Conservation (phyloP, 2,113 vertebrate species). For the Meriones unguiculatus region DNA sequence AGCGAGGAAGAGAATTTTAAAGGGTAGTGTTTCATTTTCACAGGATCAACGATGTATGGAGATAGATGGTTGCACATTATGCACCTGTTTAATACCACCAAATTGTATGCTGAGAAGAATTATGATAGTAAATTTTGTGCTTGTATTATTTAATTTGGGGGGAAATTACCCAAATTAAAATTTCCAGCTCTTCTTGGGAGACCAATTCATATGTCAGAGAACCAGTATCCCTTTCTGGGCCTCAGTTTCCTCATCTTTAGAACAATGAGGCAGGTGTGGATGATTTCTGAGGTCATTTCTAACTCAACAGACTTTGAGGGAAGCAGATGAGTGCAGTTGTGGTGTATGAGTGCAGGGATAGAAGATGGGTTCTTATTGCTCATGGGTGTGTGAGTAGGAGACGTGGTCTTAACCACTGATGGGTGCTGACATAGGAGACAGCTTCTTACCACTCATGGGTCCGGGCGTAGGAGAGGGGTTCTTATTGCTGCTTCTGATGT, state of each 20-base stretch:
- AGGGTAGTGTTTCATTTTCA: neutral
- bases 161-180: neutral
- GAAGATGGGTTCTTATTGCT: neutral
- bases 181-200: neutral
- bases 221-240: neutral
- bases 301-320: neutral
- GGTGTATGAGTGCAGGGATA: neutral
- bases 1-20: neutral
- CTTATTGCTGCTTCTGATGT: neutral
- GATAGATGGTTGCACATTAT: neutral
- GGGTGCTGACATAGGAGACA: neutral
- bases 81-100: neutral
- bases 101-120: neutral
- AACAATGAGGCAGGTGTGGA: neutral
- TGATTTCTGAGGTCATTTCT: neutral
- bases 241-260: neutral
- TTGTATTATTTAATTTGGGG: neutral
- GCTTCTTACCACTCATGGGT: fast-evolving
- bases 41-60: neutral
- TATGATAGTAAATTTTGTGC: neutral
- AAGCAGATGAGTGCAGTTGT: neutral
- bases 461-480: neutral
- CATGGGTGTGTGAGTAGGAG: fast-evolving
- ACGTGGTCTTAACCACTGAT: neutral
- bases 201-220: neutral